phyloP scores from a whole-genome alignment of 2,888 invertebrate species.

The Chalcosyrphus nemorum region DNA sequence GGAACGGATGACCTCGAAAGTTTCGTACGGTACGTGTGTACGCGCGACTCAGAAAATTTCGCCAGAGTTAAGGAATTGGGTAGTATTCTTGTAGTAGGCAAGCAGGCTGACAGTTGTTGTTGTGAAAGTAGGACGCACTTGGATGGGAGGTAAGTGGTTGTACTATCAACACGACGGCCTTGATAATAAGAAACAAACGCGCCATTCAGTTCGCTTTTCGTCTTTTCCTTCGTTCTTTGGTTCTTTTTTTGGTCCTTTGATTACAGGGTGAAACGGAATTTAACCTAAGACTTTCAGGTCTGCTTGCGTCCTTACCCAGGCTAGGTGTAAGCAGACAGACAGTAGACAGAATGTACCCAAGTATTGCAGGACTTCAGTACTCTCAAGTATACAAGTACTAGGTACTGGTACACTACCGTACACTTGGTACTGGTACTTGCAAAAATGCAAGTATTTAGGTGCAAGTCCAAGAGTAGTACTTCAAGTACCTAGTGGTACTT shows the following conservation, averaged over 20 bases:
- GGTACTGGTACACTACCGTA: no score
- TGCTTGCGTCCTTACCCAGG: no score
- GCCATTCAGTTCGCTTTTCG: background rate
- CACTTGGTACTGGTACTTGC: no score
- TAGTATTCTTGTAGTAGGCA: conserved; percentile 13
- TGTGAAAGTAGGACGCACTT: conserved; percentile 21
- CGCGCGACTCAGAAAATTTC: background rate
- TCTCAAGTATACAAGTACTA: no score
- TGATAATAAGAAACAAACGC: conserved; percentile 36
- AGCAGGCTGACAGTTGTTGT: no score
- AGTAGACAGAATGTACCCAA: no score
- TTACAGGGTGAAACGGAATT: conserved; percentile 3
- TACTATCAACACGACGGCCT: conserved; percentile 26
- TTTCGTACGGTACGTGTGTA: conserved; percentile 37
- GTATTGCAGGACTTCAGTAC: no score
- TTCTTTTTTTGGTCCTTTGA: background rate
- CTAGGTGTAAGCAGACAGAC: no score
- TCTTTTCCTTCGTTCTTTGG: background rate
- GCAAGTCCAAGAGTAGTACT: no score
- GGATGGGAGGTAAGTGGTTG: background rate
- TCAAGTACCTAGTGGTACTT: no score
- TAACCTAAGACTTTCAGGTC: no score
- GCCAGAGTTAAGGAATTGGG: conserved; percentile 21
- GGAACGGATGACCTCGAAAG: conserved; percentile 45
- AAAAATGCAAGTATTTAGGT: no score